Base-by-base conservation (phyloP, 92 coral and sea anemone species). In the Muricea muricata region DNA sequence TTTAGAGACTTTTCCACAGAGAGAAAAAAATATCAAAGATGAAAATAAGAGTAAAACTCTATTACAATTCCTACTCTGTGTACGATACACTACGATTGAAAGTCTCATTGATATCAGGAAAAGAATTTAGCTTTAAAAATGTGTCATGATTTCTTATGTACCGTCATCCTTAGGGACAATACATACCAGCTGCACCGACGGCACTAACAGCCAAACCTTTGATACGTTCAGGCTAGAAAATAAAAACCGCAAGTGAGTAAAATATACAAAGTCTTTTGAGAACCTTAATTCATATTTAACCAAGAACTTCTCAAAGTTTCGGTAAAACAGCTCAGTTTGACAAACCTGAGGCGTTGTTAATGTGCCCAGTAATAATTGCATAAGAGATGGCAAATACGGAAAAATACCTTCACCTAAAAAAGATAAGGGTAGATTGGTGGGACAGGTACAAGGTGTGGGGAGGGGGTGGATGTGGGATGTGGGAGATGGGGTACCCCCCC, bases 181-280 rank as follows among this genome's bases (percentile, higher is more conserved):
- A 24, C 57, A 52, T 86, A 96, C 99, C 99, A 92, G 99, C 85
- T 0, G 98, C 99, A 46, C 99, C 99, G 31, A 94, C 91, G 4
- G 98, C 99, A 90, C 99, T 96, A 3, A 96, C 85, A 25, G 99
- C 98, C 55, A 96, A 86, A 78, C 94, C 99, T 77, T 92, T 93
- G 42, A 96, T 80, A 65, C 91, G 93, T 60, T 84, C 77, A 86
- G 84, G 85, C 99, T 96, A 78, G 30, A 70, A 86, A 9, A 33
- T 52, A 81, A 86, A 15, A 39, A 13, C 8, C 11, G 21, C 31
- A 57, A 80, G 52, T 24, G 30, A 1, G 26, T 6, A 20, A 18
- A 30, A 39, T 28, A 18, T n/a, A 34, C 67, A 12, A 42, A 29
- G 40, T n/a, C 33, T 37, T 9, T 37, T 4, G 4, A 37, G 4